Base-by-base conservation (phyloP, 1,140 invertebrate genomes). In the Trichogramma pretiosum region DNA sequence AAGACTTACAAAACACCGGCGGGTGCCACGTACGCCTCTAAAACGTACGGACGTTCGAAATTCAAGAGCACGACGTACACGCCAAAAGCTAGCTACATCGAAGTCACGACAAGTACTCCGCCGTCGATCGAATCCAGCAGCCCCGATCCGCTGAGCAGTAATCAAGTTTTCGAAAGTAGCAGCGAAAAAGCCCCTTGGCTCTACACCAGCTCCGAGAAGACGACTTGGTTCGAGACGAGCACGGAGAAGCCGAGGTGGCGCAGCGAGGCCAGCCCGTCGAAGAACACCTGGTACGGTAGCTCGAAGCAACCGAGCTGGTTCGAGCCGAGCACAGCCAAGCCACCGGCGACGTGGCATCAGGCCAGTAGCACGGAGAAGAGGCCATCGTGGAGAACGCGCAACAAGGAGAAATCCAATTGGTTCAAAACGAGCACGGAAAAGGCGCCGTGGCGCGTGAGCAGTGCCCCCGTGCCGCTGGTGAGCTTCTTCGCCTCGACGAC, bases 401-500 rank as follows among this genome's bases (percentile, higher is more conserved):
- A 58, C 30, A 52, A 56, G 11, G 41, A 54, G 1, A 41, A n/a
- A n/a, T n/a, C n/a, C n/a, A n/a, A n/a, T n/a, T n/a, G n/a, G n/a
- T n/a, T 48, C 2, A 54, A 60, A 23, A 49, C 38, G 14, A 62
- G 51, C 13, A 58, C 56, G 1, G 47, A 56, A 5, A 61, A 62
- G 36, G 55, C 54, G 9, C 53, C 44, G 0, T 70, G 65, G 65
- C 46, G 50, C 0, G 55, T 63, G 0, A 64, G 39, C 14, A 77
- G 76, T 17, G 81, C 80, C 35, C 64, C 72, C 28, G 70, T 78
- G 17, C 79, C 80, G 16, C 57, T 81, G 33, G 64, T 78, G 52
- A 70, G 72, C 0, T 51, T 51, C 3, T 81, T 78, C 56, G 71
- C 71, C 11, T 76, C 79, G 3, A 66, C 69, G 1, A 78, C 75